These are phyloP conservation scores for mouse (Mus musculus) DNA, from an alignment of 2,113 vertebrate genomes.

Conservation along the genomic window DNA sequence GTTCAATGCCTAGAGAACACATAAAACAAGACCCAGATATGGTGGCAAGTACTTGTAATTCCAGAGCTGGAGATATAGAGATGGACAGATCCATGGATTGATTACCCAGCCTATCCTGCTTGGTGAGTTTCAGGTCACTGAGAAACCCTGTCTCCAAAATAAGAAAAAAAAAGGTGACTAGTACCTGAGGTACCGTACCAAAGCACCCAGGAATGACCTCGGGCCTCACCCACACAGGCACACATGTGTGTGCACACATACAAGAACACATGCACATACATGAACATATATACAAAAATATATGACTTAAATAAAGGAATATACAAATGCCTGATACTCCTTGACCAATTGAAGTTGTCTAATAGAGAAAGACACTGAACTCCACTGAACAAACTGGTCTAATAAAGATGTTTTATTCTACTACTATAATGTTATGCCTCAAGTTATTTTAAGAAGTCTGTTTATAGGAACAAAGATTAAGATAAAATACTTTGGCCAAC, in stretches of 20 bases:
- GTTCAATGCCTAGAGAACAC: neutral
- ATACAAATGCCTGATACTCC: neutral
- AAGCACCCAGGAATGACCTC: neutral
- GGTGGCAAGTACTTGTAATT: neutral
- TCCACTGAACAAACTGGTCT: neutral
- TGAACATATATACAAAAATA: neutral
- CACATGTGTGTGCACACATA: neutral
- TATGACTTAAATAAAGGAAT: neutral
- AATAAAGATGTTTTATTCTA: neutral
- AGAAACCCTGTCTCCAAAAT: neutral
- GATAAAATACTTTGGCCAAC: neutral
- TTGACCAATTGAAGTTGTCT: neutral
- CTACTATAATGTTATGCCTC: neutral
- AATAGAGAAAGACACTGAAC: constrained; percentile 8
- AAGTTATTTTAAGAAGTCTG: neutral
- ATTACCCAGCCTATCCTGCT: neutral
- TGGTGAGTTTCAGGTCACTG: neutral
- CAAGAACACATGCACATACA: neutral
- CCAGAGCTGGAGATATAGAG: too few species aligned
- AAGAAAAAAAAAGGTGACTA: neutral
- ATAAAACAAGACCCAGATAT: neutral
- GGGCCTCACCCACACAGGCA: neutral
- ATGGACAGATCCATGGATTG: neutral
- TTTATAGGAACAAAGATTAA: constrained; percentile 26
- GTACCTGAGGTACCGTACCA: too few species aligned